A percentile compares a stretch with the other conserved stretches of the same genome.
These are phyloP conservation scores for Heterodera filipjevi DNA, from an alignment of 2,888 invertebrate species.

Conservation along the genomic window DNA sequence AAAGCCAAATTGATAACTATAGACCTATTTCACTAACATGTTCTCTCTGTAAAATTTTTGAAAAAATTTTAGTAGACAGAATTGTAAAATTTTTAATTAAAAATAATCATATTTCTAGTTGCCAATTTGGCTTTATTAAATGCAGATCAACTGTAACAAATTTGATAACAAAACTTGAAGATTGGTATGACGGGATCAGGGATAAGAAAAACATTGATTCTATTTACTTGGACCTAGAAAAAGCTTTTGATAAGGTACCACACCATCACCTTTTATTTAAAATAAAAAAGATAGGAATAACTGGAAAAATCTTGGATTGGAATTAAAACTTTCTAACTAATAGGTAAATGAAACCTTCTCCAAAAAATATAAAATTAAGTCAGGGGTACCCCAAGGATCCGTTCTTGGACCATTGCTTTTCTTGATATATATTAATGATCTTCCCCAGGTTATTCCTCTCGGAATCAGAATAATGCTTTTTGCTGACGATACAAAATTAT, in stretches of 20 bases:
- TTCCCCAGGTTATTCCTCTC: background rate
- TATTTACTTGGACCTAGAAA: slow-evolving; percentile 15
- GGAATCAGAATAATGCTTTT: too few species aligned
- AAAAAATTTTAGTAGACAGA: background rate
- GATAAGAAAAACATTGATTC: background rate
- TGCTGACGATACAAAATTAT: too few species aligned
- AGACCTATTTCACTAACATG: slow-evolving; percentile 22
- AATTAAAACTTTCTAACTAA: slow-evolving; percentile 1
- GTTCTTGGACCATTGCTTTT: slow-evolving; percentile 20
- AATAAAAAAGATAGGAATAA: background rate
- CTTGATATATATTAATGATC: slow-evolving; percentile 27
- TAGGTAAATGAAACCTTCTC: background rate
- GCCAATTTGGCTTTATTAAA: slow-evolving; percentile 16
- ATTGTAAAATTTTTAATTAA: background rate
- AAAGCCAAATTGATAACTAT: slow-evolving; percentile 16
- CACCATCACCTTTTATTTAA: background rate
- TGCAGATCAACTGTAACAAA: slow-evolving; percentile 16
- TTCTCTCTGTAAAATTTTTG: slow-evolving; percentile 19
- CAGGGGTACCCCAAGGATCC: background rate
- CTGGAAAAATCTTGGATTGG: slow-evolving; percentile 12
- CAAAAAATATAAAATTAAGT: background rate
- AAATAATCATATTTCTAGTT: background rate
- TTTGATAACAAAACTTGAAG: slow-evolving; percentile 1
- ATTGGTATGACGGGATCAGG: background rate
- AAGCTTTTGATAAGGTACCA: slow-evolving; percentile 10